A percentile compares a stretch with the other conserved stretches of the same genome.
These are phyloP conservation scores for Drosophila tropicalis DNA, from an alignment of 1,140 invertebrate species.

Conservation along the genomic window DNA sequence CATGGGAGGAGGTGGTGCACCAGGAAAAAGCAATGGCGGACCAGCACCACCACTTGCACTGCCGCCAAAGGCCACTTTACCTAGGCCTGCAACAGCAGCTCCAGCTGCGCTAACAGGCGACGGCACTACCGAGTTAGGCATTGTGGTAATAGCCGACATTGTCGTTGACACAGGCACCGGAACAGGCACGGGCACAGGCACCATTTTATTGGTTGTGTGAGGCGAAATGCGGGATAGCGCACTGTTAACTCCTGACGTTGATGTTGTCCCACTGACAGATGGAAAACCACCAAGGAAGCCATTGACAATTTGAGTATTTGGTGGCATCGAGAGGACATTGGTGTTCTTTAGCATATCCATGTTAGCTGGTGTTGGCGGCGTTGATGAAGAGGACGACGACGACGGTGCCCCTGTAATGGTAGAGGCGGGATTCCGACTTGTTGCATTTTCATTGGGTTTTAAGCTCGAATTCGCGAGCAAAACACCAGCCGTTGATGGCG, in stretches of 20 bases:
- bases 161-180: conserved; percentile 20
- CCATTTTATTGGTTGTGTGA: conserved; percentile 38
- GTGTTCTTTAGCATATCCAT: conserved; percentile 47
- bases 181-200: conserved; percentile 10
- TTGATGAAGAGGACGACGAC: conserved; percentile 22
- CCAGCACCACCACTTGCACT: conserved; percentile 45
- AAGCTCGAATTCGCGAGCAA: conserved; percentile 22
- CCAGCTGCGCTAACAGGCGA: conserved; percentile 18
- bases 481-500: conserved; percentile 31
- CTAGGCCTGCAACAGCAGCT: conserved; percentile 10
- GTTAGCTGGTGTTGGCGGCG: conserved; percentile 48
- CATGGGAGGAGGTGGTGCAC: conserved; percentile 56
- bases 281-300: conserved; percentile 58
- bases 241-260: conserved; percentile 29
- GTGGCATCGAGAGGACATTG: conserved; percentile 19
- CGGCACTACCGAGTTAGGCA: conserved; percentile 30
- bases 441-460: conserved; percentile 43
- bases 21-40: conserved; percentile 59
- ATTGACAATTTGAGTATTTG: conserved; percentile 44
- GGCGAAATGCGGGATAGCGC: conserved; percentile 47
- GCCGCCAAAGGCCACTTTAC: conserved; percentile 42
- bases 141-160: conserved; percentile 32
- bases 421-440: conserved; percentile 7
- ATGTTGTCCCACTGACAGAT: conserved; percentile 27
- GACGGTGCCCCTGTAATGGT: background rate